phyloP scores from a whole-genome alignment of 92 coral and sea anemone species.

The Micromussa lordhowensis region DNA sequence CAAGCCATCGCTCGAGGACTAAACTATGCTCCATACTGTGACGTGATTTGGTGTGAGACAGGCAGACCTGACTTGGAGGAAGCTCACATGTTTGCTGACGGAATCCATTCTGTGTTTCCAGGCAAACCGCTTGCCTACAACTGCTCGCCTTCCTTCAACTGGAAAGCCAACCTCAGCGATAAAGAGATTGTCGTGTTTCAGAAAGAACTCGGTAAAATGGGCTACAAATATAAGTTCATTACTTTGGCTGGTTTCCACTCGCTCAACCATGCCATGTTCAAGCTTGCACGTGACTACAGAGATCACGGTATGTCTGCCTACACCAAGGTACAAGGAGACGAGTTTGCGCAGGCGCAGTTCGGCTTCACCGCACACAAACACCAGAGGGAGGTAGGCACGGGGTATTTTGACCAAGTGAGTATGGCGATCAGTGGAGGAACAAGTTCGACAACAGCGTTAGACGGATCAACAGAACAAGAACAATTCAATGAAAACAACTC shows the following conservation, averaged over 20 bases:
- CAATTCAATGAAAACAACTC: constrained; percentile 65
- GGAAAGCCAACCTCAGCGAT: constrained; percentile 97
- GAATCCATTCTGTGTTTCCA: constrained; percentile 89
- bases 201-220: constrained; percentile 91
- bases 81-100: constrained; percentile 91
- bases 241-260: constrained; percentile 98
- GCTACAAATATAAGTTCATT: constrained; percentile 94
- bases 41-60: constrained; percentile 97
- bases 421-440: constrained; percentile 93
- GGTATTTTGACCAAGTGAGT: constrained; percentile 87
- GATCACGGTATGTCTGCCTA: constrained; percentile 94
- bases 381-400: constrained; percentile 96
- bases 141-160: constrained; percentile 99
- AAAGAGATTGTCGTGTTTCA: constrained; percentile 92
- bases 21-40: constrained; percentile 98
- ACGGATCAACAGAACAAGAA: constrained; percentile 97
- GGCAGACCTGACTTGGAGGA: constrained; percentile 91
- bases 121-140: constrained; percentile 98
- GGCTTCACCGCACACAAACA: constrained; percentile 98
- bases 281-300: constrained; percentile 89
- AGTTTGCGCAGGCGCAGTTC: constrained; percentile 83
- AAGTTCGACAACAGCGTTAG: constrained; percentile 88
- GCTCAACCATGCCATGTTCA: constrained; percentile 97
- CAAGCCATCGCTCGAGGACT: constrained; percentile 95
- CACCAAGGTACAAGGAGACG: constrained; percentile 90